Conservation (phyloP, 2,888 invertebrate genomes). For the Amorpha juglandis region DNA sequence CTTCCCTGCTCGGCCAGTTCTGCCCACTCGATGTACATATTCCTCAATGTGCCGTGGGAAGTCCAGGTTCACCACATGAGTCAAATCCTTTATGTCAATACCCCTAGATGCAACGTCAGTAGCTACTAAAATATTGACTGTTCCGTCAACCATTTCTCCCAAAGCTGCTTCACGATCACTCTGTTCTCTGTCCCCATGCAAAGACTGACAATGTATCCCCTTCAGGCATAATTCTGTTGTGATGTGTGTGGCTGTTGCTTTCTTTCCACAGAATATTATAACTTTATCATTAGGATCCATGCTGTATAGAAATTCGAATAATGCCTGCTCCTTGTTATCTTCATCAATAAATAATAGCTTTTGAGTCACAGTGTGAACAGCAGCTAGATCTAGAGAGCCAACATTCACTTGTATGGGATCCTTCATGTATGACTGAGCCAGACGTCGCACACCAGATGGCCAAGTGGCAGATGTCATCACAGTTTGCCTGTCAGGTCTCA, state of each 20-base stretch:
- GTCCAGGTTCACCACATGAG: slow-evolving; percentile 96
- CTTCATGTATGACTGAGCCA: slow-evolving; percentile 94
- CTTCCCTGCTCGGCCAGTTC: slow-evolving; percentile 96
- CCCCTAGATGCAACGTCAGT: slow-evolving; percentile 98
- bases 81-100: slow-evolving; percentile 94
- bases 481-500: slow-evolving; percentile 96
- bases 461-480: slow-evolving; percentile 99
- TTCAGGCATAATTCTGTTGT: slow-evolving; percentile 90
- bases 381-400: slow-evolving; percentile 94
- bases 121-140: slow-evolving; percentile 93
- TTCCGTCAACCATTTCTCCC: slow-evolving; percentile 91
- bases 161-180: slow-evolving; percentile 91
- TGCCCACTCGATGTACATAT: slow-evolving; percentile 97
- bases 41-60: slow-evolving; percentile 98
- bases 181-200: slow-evolving; percentile 96
- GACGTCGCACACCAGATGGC: slow-evolving; percentile 93
- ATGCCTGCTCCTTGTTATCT: slow-evolving; percentile 86
- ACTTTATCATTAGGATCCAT: slow-evolving; percentile 92
- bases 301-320: slow-evolving; percentile 87
- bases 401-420: slow-evolving; percentile 96
- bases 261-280: slow-evolving; percentile 95
- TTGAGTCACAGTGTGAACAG: slow-evolving; percentile 94
- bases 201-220: slow-evolving; percentile 89
- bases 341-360: slow-evolving; percentile 89
- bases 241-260: slow-evolving; percentile 92